Conservation (phyloP, 2,113 vertebrate genomes). For the Azemiops feae region DNA sequence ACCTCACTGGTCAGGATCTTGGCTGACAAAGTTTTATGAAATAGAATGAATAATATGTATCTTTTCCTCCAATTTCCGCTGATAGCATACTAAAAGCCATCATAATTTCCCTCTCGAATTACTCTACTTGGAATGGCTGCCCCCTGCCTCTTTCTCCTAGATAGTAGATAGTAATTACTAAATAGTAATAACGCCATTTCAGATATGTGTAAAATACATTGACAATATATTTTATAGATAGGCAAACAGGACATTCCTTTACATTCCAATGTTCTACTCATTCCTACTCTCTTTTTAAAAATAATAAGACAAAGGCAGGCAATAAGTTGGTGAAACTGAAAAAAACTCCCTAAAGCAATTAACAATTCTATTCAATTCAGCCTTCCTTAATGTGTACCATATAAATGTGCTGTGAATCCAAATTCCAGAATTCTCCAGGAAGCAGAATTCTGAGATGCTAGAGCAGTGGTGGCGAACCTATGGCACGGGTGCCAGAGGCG, state of each 20-base stretch:
- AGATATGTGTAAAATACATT: neutral
- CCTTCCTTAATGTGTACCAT: neutral
- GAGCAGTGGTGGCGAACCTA: too few relatives aligned
- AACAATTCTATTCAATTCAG: neutral
- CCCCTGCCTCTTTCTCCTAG: neutral
- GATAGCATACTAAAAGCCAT: neutral
- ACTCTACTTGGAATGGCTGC: neutral
- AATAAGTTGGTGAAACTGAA: slow-evolving; percentile 18
- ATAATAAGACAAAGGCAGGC: neutral
- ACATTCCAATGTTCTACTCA: too few relatives aligned
- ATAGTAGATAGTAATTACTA: neutral
- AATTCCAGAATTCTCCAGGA: neutral
- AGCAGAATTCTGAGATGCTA: neutral
- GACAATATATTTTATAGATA: neutral
- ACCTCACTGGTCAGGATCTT: neutral
- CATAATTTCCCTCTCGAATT: neutral
- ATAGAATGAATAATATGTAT: neutral
- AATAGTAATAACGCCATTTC: neutral
- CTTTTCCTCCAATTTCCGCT: neutral
- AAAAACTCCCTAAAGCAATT: neutral
- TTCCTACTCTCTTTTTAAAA: neutral
- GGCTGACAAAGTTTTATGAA: neutral
- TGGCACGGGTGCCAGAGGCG: too few relatives aligned
- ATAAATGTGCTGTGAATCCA: neutral
- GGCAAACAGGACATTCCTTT: neutral